Percentiles rank a stretch among this genome's conserved stretches.
Evolutionary conservation across 53 echinoderm and acorn worm genomes (phyloP).

Genomic region (Hippasteria phrygiana): DNA sequence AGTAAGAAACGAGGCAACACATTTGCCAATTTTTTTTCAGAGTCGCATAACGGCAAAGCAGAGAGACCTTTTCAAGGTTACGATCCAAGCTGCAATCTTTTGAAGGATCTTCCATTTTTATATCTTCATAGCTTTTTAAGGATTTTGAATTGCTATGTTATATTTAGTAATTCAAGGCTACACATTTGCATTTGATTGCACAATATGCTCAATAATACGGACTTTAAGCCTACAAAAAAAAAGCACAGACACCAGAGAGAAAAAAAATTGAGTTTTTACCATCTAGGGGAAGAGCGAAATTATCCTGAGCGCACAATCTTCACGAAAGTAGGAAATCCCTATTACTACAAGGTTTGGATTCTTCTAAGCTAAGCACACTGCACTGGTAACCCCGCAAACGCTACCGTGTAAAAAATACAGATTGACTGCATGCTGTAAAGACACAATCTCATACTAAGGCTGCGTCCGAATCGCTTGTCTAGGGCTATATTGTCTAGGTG

Average conservation of each 20-base stretch:
- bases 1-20: no score
- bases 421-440: not conserved
- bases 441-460: not conserved
- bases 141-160: not conserved
- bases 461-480: no score
- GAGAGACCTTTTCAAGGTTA: no score
- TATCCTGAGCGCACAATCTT: not conserved
- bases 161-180: not conserved
- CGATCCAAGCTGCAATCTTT: no score
- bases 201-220: not conserved
- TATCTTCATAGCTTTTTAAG: no score
- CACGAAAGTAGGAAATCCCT: not conserved
- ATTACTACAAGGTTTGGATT: not conserved
- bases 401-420: not conserved
- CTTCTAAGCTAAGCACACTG: not conserved
- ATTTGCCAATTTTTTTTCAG: no score
- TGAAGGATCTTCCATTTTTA: no score
- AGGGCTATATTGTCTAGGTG: no score
- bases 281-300: not conserved
- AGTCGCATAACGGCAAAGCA: no score
- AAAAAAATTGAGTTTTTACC: not conserved
- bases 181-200: constrained; percentile 38
- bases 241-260: not conserved
- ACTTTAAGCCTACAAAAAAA: not conserved
- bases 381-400: not conserved